phyloP scores from a whole-genome alignment of 2,113 vertebrate species.

The Clupea harengus region DNA sequence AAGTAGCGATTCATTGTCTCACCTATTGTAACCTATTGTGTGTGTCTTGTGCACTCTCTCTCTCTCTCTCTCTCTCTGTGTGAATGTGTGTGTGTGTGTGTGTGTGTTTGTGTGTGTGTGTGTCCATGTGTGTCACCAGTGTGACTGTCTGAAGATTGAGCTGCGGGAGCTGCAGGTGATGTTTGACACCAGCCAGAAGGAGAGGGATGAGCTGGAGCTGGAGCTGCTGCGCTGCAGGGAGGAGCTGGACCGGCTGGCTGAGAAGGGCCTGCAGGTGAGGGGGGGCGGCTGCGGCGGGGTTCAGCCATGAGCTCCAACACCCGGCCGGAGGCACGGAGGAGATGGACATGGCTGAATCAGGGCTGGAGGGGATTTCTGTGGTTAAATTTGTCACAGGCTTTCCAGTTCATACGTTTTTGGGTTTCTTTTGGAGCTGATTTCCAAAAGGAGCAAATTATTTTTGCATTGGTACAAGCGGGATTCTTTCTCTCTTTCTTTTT shows the following conservation, averaged over 20 bases:
- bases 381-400: neutral
- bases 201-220: slow-evolving; percentile 78
- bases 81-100: neutral
- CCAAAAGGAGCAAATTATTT: neutral
- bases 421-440: neutral
- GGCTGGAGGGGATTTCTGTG: neutral
- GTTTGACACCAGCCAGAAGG: slow-evolving; percentile 78
- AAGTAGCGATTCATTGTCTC: neutral
- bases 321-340: neutral
- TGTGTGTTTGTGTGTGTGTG: neutral
- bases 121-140: slow-evolving; percentile 63
- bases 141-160: slow-evolving; percentile 75
- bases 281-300: neutral
- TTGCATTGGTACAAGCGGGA: neutral
- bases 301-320: too few relatives aligned
- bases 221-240: slow-evolving; percentile 84
- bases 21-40: too few relatives aligned
- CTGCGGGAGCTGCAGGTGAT: slow-evolving; percentile 76
- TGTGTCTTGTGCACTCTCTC: too few relatives aligned
- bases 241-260: slow-evolving; percentile 80
- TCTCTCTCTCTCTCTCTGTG: neutral
- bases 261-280: slow-evolving; percentile 66
- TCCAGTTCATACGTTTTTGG: neutral
- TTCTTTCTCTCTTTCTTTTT: slow-evolving; percentile 17
- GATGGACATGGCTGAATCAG: neutral